Conservation (phyloP, 2,797 vertebrate genomes). For the Linurgus olivaceus region DNA sequence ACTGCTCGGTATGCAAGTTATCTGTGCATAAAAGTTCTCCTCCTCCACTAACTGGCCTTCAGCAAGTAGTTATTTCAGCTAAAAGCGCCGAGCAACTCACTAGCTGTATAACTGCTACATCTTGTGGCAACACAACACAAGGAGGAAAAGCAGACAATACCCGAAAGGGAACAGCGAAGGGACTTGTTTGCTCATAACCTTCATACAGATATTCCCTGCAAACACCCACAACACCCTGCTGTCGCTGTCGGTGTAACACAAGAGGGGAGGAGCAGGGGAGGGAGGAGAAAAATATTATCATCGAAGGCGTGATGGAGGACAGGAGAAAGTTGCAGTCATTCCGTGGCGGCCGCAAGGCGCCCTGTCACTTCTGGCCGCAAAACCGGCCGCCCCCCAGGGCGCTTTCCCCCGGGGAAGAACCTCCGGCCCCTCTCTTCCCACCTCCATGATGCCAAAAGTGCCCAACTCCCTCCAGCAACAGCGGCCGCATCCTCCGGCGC, state of each 20-base stretch:
- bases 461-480: constrained; percentile 65
- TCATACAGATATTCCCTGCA: constrained; percentile 70
- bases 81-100: constrained; percentile 54
- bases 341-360: constrained; percentile 54
- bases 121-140: constrained; percentile 76
- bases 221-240: constrained; percentile 76
- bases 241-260: constrained; percentile 69
- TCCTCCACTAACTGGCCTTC: neutral
- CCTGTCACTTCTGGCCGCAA: constrained; percentile 62
- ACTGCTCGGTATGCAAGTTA: constrained; percentile 10
- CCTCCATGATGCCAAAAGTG: constrained; percentile 71
- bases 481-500: constrained; percentile 46
- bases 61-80: constrained; percentile 65
- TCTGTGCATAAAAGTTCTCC: constrained; percentile 49
- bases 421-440: constrained; percentile 36
- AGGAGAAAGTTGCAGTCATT: constrained; percentile 80
- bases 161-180: constrained; percentile 65
- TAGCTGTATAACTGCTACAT: constrained; percentile 79
- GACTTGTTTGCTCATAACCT: constrained; percentile 77
- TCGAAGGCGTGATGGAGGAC: constrained; percentile 70
- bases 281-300: constrained; percentile 64
- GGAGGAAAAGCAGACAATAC: constrained; percentile 73
- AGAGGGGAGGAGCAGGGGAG: constrained; percentile 71
- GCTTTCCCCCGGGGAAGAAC: constrained; percentile 34
- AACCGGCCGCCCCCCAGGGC: constrained; percentile 2